These are phyloP conservation scores for Sorex araneus DNA, from an alignment of 2,113 vertebrate genomes.

Conservation along the genomic window DNA sequence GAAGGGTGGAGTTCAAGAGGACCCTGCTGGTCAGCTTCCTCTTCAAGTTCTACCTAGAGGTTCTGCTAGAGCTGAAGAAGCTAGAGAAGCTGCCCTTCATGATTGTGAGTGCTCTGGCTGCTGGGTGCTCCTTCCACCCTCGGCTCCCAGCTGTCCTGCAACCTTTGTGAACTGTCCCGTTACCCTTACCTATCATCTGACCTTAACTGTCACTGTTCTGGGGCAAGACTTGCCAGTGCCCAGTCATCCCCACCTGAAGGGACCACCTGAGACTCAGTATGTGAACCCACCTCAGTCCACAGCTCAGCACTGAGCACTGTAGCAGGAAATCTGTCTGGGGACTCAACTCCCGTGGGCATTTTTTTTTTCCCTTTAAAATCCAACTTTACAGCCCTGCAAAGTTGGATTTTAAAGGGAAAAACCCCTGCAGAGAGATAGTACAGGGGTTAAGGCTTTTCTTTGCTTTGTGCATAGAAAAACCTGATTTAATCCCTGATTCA, in stretches of 20 bases:
- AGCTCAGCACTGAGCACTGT: background rate
- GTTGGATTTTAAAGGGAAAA: too few species aligned
- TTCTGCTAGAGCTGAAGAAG: slow-evolving; percentile 89
- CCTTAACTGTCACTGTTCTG: background rate
- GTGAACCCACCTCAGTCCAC: too few species aligned
- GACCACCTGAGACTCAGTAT: background rate
- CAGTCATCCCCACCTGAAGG: background rate
- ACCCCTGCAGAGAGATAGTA: too few species aligned
- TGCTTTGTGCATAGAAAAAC: too few species aligned
- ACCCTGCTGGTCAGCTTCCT: slow-evolving; percentile 93
- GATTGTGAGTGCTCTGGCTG: slow-evolving; percentile 26
- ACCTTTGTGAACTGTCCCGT: background rate
- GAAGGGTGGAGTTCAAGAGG: slow-evolving; percentile 91
- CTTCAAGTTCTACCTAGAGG: slow-evolving; percentile 94
- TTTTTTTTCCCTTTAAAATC: background rate
- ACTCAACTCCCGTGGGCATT: background rate
- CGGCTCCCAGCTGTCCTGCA: background rate
- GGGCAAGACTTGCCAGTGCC: background rate
- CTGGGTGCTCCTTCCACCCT: background rate
- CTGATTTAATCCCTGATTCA: too few species aligned
- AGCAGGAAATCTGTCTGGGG: accelerated
- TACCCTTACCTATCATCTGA: background rate
- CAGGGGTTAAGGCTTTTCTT: too few species aligned
- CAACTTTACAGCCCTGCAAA: too few species aligned
- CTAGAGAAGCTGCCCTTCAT: slow-evolving; percentile 69